Percentiles rank a stretch among this genome's conserved stretches.
Evolutionary conservation across 1,140 invertebrate genomes (phyloP).

Genomic region (Tetranychus cinnabarinus): DNA sequence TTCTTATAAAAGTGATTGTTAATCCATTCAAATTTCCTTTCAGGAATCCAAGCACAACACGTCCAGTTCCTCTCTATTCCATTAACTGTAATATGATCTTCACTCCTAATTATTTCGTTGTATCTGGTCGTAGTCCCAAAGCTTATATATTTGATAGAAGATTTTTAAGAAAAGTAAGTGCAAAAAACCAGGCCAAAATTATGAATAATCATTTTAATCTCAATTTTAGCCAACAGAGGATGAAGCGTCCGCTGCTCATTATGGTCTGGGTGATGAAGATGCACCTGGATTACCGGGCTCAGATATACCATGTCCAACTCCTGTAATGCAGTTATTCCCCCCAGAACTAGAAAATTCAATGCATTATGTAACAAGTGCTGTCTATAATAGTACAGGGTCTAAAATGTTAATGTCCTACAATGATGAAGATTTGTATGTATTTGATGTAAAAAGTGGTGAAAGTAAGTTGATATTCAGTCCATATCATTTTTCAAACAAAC

Average conservation of each 20-base stretch:
- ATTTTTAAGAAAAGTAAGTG: too few relatives aligned
- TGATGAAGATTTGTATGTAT: slow-evolving; percentile 78
- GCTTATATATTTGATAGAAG: slow-evolving; percentile 11
- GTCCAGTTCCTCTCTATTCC: slow-evolving; percentile 48
- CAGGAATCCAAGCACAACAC: background rate
- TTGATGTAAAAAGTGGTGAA: slow-evolving; percentile 35
- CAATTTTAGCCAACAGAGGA: too few relatives aligned
- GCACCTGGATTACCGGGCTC: background rate
- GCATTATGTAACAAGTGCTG: background rate
- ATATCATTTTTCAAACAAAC: too few relatives aligned
- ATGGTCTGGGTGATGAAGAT: slow-evolving; percentile 6
- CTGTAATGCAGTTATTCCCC: background rate
- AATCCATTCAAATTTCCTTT: too few relatives aligned
- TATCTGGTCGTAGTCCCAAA: slow-evolving; percentile 40
- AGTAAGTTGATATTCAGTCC: too few relatives aligned
- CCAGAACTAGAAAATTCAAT: background rate
- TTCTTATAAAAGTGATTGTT: too few relatives aligned
- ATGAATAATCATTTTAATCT: too few relatives aligned
- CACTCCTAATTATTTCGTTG: slow-evolving; percentile 47
- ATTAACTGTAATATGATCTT: slow-evolving; percentile 52
- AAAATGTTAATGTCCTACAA: slow-evolving; percentile 61
- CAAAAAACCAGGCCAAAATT: too few relatives aligned
- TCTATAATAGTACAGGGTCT: background rate
- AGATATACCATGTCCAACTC: slow-evolving; percentile 15
- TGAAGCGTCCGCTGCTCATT: slow-evolving; percentile 30